phyloP scores from a whole-genome alignment of 2,888 invertebrate species.

The Salpingus planirostris region DNA sequence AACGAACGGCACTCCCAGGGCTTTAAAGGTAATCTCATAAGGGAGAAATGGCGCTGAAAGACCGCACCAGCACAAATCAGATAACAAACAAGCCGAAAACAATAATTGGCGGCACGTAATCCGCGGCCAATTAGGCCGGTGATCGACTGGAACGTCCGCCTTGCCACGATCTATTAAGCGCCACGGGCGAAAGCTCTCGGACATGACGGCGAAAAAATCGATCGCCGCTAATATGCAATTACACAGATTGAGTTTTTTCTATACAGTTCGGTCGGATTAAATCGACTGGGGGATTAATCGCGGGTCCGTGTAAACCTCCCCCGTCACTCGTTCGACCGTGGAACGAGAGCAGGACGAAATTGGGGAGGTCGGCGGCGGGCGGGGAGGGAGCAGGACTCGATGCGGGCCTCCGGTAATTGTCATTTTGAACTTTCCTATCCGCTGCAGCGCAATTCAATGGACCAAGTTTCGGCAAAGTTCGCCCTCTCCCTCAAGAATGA shows the following conservation, averaged over 20 bases:
- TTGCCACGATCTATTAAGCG: conserved; percentile 13
- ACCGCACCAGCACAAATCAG: conserved; percentile 30
- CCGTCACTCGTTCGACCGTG: no score
- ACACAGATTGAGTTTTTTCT: conserved; percentile 11
- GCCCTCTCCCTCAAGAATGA: conserved; percentile 20
- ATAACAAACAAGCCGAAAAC: conserved; percentile 29
- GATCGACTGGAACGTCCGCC: conserved; percentile 16
- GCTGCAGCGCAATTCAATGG: conserved; percentile 27
- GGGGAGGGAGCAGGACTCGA: no score
- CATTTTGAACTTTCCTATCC: conserved; percentile 27
- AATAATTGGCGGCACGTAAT: conserved; percentile 30
- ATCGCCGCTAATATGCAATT: conserved; percentile 13
- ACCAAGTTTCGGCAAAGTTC: conserved; percentile 26
- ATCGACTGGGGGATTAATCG: no score
- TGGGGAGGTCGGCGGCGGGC: no score
- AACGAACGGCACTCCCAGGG: conserved; percentile 12
- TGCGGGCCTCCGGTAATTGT: conserved; percentile 21
- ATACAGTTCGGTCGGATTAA: no score
- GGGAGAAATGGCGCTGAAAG: conserved; percentile 26
- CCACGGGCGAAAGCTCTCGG: background rate
- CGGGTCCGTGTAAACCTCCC: no score
- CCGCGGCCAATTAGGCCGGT: conserved; percentile 26
- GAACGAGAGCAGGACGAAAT: no score
- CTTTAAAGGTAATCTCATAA: conserved; percentile 22
- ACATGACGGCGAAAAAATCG: conserved; percentile 10